phyloP scores from a whole-genome alignment of 2,113 vertebrate species.

The Hemibagrus wyckioides region DNA sequence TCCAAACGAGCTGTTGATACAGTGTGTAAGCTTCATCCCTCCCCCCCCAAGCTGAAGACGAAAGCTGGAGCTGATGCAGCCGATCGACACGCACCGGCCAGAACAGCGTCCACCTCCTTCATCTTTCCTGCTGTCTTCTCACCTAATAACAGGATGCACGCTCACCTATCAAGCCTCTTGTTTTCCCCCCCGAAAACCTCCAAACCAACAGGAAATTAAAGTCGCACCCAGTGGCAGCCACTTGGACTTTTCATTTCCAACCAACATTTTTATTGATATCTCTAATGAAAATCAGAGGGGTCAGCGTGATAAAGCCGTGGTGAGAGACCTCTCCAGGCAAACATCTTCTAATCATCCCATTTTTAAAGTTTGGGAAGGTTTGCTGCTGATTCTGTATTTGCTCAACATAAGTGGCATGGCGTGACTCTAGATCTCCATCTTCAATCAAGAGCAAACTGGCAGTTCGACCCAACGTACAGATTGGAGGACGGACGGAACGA shows the following conservation, averaged over 20 bases:
- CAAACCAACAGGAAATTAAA: constrained; percentile 63
- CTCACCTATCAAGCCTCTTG: constrained; percentile 41
- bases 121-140: constrained; percentile 19
- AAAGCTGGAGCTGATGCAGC: neutral
- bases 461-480: constrained; percentile 35
- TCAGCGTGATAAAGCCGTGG: constrained; percentile 48
- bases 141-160: constrained; percentile 33
- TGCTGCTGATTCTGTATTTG: constrained; percentile 50
- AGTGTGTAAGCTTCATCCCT: constrained; percentile 5
- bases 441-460: constrained; percentile 58
- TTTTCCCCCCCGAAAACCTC: constrained; percentile 41
- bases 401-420: constrained; percentile 46
- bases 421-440: constrained; percentile 54
- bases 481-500: constrained; percentile 43
- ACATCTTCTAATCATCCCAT: constrained; percentile 58
- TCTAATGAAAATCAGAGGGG: constrained; percentile 61
- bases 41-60: neutral
- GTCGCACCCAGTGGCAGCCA: constrained; percentile 35
- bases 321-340: constrained; percentile 51
- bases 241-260: constrained; percentile 59
- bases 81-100: neutral
- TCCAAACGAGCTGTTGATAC: constrained; percentile 18
- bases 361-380: constrained; percentile 51
- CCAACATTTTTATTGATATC: constrained; percentile 59
- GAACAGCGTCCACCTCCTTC: constrained; percentile 17